Evolutionary conservation across 2,113 vertebrate genomes (phyloP), one percentile per base, ranked within the genome.

Genomic region (Stomatorhinus ivindoensis): DNA sequence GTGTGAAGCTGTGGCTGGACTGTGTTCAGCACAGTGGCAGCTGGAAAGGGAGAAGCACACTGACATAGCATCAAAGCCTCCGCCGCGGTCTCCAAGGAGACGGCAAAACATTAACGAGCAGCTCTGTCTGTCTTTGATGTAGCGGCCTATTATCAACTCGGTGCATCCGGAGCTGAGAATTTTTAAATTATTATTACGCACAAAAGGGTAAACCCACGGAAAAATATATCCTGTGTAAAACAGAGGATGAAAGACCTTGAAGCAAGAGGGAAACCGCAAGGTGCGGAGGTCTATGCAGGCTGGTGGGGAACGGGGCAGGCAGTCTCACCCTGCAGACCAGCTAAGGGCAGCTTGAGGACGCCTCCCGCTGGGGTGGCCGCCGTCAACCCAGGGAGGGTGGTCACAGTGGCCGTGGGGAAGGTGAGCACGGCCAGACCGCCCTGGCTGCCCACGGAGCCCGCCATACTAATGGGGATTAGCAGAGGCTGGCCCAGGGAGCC

Each of bases 391-490:
- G 97, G 97, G 55, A 99, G 96, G 91, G 97, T 95, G 88, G 98
- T 97, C 90, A 99, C 95, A 6, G 95, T 98, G 94, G 97, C 97
- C 85, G 98, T 97, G 91, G 98, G 98, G 92, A 99, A 95, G 91
- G 98, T 99, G 93, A 98, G 96, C 91, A 99, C 96, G 88, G 98
- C 98, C 94, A 99, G 95, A 91, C 97, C 97, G 84, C 97, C 97
- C 95, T 98, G 98, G 89, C 97, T 96, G n/a, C 96, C 96, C 91
- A 98, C 95, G 94, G 98, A 97, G 92, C 97, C 97, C 69, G 97
- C 97, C 97, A 99, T 97, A 93, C 96, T 99, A 94, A 99, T 94
- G 92, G 98, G 98, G 95, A 99, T 98, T 94, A 99, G 96, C 95
- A 99, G 94, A 90, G 98, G 97, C 95, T 99, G 98, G 94, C 96